Evolutionary conservation across 37 sponge, comb jelly and placozoan genomes (phyloP), one percentile per base, ranked within the genome.

Genomic region (Oscarella lobularis): DNA sequence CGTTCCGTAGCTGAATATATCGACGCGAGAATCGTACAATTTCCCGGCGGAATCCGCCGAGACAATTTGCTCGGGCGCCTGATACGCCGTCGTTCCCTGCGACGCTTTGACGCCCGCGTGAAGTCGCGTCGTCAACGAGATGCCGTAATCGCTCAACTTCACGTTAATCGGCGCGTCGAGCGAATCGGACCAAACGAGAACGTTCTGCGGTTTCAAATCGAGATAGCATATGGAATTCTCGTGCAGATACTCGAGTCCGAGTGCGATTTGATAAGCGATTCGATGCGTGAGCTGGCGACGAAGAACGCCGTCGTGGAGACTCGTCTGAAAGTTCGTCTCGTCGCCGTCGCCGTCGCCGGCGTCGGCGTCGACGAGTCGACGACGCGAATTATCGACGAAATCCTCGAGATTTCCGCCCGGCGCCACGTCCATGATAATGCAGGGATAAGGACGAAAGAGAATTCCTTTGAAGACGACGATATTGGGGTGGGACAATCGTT

Each of bases 1-100:
- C 94, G 89, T 93, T 31, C 83, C 94, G 82, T 79, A 93, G 30
- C 90, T 85, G 79, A 89, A 93, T 14, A 93, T 93, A 66, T 93
- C 94, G 39, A 89, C 94, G 14, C 60, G 60, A 9, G 20, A 20
- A 48, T 48, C 60, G 20, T 27, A 48, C 20, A 20, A 48, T 48
- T 48, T 20, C 20, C 60, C 60, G 9, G 14, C 20, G 20, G 14
- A 27, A 27, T 48, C 20, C 14, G 14, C 14, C 14, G 60, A 48
- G 14, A 48, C 9, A 48, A 48, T 48, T 20, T 48, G 60, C 20
- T 93, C 94, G 38, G 90, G 94, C n/a, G 94, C 90, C 40, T 88
- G 76, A 70, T 87, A 93, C 5, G 90, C 94, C 3, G 90, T 90
- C 0, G 94, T 93, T 9, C 94, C 94, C 55, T 89, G 87, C 67